A percentile compares a stretch with the other conserved stretches of the same genome.
These are phyloP conservation scores for Carassius auratus DNA, from an alignment of 2,113 vertebrate genomes.

Conservation along the genomic window DNA sequence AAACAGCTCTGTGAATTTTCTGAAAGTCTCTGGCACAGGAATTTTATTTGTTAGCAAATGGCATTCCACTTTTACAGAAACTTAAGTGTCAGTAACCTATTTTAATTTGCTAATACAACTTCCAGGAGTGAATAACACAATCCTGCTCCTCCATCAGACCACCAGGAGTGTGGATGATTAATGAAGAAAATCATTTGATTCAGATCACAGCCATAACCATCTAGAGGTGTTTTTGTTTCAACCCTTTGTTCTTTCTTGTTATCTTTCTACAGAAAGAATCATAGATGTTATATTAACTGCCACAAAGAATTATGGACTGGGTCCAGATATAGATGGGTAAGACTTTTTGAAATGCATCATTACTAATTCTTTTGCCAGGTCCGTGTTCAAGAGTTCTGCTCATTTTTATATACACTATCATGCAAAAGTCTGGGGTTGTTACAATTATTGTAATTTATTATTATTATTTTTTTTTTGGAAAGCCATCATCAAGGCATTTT, in stretches of 20 bases:
- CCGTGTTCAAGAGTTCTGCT: not conserved
- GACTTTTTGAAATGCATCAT: not conserved
- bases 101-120: slow-evolving; percentile 42
- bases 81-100: slow-evolving; percentile 19
- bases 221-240: slow-evolving; percentile 1
- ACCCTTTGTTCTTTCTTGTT: slow-evolving; percentile 23
- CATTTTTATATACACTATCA: not conserved
- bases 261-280: slow-evolving; percentile 82
- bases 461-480: not conserved
- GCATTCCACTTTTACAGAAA: slow-evolving; percentile 75
- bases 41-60: slow-evolving; percentile 75
- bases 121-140: not conserved
- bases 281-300: slow-evolving; percentile 90
- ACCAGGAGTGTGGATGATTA: not conserved
- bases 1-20: slow-evolving; percentile 67
- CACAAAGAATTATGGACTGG: slow-evolving; percentile 90
- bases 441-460: too few species aligned
- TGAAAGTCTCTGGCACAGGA: slow-evolving; percentile 64
- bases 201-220: not conserved
- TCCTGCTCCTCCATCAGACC: not conserved
- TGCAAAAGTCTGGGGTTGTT: not conserved
- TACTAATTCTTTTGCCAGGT: too few species aligned
- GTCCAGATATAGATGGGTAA: slow-evolving; percentile 88
- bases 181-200: not conserved
- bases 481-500: not conserved